These are phyloP conservation scores for Triops cancriformis DNA, from an alignment of 1,140 invertebrate genomes.

Conservation along the genomic window DNA sequence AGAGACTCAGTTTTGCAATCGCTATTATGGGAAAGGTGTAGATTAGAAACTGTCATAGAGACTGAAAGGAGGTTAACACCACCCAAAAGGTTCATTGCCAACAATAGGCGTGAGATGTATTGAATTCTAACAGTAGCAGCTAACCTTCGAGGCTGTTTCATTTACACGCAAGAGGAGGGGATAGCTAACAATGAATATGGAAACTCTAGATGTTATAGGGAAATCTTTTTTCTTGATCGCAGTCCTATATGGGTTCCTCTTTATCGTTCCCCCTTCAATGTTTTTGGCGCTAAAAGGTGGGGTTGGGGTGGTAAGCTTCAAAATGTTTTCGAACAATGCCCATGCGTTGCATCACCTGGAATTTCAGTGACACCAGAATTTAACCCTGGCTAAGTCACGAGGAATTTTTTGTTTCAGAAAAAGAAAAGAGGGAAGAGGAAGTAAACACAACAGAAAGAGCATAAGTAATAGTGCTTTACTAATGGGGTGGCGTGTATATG, in stretches of 20 bases:
- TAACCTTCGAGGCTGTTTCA: neutral
- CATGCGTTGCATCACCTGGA: neutral
- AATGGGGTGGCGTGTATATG: slow-evolving; percentile 7
- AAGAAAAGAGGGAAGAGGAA: neutral
- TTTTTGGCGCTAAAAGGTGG: neutral
- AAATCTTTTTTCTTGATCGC: neutral
- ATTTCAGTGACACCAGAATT: neutral
- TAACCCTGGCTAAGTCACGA: neutral
- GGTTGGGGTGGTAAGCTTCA: neutral
- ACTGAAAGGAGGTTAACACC: neutral
- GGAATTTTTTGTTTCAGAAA: neutral
- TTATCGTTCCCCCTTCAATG: neutral
- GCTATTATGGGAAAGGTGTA: neutral
- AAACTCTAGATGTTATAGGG: neutral
- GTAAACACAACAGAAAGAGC: neutral
- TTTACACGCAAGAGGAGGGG: neutral
- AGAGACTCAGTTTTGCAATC: neutral
- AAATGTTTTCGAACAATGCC: neutral
- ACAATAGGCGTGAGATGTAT: slow-evolving; percentile 5
- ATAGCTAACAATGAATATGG: neutral
- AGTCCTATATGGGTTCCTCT: neutral
- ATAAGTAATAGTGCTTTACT: slow-evolving; percentile 2
- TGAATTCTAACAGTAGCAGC: slow-evolving; percentile 5
- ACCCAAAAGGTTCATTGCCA: neutral
- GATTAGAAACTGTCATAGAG: neutral